These are phyloP conservation scores for Drosophila mojavensis DNA, from an alignment of 1,140 invertebrate genomes.

Conservation along the genomic window DNA sequence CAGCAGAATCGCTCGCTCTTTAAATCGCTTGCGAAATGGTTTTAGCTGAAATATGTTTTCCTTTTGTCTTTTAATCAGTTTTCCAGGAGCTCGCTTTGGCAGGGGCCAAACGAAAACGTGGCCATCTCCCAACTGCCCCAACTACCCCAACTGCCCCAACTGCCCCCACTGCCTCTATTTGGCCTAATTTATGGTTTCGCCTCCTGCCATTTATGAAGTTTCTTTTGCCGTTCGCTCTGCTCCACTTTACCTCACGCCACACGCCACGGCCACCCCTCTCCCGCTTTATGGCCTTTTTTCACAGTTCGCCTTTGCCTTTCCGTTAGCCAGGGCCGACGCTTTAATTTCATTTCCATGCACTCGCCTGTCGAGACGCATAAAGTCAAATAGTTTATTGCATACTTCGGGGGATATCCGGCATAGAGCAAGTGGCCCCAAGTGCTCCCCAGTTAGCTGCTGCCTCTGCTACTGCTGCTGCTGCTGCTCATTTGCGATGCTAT, in stretches of 20 bases:
- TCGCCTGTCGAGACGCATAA: constrained; percentile 23
- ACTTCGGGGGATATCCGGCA: constrained; percentile 41
- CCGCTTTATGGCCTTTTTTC: background rate
- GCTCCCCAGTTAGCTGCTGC: background rate
- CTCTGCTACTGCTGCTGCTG: too few relatives aligned
- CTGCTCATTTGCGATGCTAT: constrained; percentile 23
- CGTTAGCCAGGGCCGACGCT: constrained; percentile 4
- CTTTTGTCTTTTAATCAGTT: background rate
- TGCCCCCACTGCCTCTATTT: background rate
- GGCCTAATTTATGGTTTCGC: constrained; percentile 43
- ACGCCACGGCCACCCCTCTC: background rate
- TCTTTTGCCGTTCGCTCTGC: constrained; percentile 18
- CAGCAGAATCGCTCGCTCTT: background rate
- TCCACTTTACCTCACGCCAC: background rate
- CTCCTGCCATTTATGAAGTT: constrained; percentile 36
- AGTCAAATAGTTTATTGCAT: constrained; percentile 43
- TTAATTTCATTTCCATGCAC: constrained; percentile 50
- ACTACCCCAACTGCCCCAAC: background rate
- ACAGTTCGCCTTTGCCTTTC: background rate
- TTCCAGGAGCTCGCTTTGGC: background rate
- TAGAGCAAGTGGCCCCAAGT: background rate
- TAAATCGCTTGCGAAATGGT: background rate
- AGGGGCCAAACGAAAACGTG: background rate
- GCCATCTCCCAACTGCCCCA: constrained; percentile 3
- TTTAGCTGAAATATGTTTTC: background rate